Base-by-base conservation (phyloP, 2,888 invertebrate species). In the Antheraea yamamai region DNA sequence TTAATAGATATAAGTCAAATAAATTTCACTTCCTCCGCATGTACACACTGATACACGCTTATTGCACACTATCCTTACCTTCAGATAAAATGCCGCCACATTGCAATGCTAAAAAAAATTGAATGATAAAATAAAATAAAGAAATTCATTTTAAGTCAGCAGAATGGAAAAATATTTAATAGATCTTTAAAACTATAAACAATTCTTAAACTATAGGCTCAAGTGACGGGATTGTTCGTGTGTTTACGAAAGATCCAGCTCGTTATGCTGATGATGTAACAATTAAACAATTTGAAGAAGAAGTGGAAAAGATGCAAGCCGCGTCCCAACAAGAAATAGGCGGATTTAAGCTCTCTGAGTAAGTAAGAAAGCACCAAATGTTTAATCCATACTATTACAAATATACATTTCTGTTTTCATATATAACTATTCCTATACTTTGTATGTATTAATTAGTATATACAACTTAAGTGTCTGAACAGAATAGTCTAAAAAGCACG, bases 151-250 rank as follows among this genome's bases (percentile, higher is more conserved):
- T 18, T 55, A 18, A 55, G 55, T 55, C 16, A 55, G 18, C 18
- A 18, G 55, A 18, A 55, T 18, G 16, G 55, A 55, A 18, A 55
- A 7, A n/a, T 58, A 58, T 20, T 18, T 58, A n/a, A 18, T 55
- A 16, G 52, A 58, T 20, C 6, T n/a, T 20, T 20, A 20, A 0
- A 58, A 4, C n/a, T 58, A 18, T 58, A 16, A 8, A 52, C 4
- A 18, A 52, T 52, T 52, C 16, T 52, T 52, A 18, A 4, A 18
- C 1, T 75, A 0, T 77, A 95, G 95, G 93, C 77, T 95, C 93
- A 76, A 98, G 98, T 93, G 99, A 99, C 90, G 98, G 98, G 0
- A 86, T 97, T 1, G 96, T 99, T 0, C 96, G 99, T 76, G 96
- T 99, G 66, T 99, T 99, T 87, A 97, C 98, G 0, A 95, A 95